phyloP scores from a whole-genome alignment of 2,888 invertebrate species.

The Micropterix aruncella region DNA sequence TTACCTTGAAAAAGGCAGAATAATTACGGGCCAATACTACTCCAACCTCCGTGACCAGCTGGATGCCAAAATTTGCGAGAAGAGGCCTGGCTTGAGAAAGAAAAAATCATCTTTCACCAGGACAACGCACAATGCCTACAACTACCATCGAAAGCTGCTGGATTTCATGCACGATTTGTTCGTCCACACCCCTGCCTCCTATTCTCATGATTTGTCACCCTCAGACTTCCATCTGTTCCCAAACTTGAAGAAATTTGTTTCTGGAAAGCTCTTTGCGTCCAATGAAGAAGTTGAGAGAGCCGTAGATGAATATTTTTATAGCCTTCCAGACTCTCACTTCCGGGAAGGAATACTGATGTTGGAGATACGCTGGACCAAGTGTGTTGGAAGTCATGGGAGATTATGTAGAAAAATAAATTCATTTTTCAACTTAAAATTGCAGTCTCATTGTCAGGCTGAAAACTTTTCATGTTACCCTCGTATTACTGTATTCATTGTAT shows the following conservation, averaged over 20 bases:
- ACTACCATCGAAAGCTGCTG: not conserved
- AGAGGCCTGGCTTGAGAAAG: too few species aligned
- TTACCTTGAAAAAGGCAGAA: too few species aligned
- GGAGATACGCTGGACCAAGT: not conserved
- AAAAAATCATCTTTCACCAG: too few species aligned
- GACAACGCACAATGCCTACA: not conserved
- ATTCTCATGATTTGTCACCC: not conserved
- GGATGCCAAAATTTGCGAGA: too few species aligned
- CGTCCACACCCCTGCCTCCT: not conserved
- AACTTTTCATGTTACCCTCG: not conserved
- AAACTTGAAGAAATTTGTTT: too few species aligned
- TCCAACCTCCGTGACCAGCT: not conserved
- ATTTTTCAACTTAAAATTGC: not conserved
- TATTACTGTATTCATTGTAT: too few species aligned
- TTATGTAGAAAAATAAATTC: not conserved
- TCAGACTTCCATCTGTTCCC: not conserved
- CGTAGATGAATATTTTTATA: too few species aligned
- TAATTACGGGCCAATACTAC: not conserved
- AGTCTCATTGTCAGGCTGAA: not conserved
- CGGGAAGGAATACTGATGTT: too few species aligned
- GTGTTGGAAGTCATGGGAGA: not conserved
- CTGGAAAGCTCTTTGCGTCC: too few species aligned
- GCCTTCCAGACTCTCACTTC: too few species aligned
- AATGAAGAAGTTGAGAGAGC: too few species aligned
- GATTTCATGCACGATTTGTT: not conserved